Conservation (phyloP, 2,113 vertebrate genomes). For the Tachycineta bicolor region DNA sequence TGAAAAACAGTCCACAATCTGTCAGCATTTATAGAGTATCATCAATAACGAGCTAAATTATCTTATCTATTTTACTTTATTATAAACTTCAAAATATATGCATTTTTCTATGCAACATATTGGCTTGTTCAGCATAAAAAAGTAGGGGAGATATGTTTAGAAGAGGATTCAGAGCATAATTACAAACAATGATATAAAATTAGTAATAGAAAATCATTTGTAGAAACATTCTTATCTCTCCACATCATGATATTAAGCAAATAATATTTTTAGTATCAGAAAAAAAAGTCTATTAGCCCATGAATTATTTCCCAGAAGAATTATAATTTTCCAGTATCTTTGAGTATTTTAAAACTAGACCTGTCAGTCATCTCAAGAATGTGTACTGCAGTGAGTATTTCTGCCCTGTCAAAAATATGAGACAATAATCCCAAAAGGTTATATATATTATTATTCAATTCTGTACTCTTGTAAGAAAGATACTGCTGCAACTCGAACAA, state of each 20-base stretch:
- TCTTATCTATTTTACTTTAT: not conserved
- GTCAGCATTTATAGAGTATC: not conserved
- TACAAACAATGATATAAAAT: not conserved
- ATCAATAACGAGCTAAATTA: not conserved
- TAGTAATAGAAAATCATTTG: not conserved
- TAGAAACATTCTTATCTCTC: not conserved
- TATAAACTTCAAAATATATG: not conserved
- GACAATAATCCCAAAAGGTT: constrained; percentile 32
- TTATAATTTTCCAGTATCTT: not conserved
- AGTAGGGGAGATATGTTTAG: not conserved
- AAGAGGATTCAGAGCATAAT: not conserved
- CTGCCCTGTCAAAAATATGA: constrained; percentile 36
- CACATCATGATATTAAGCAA: not conserved
- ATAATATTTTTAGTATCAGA: not conserved
- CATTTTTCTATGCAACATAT: not conserved
- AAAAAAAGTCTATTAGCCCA: not conserved
- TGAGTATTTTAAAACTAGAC: constrained; percentile 6
- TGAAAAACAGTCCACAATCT: not conserved
- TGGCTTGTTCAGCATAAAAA: not conserved
- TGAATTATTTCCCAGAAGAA: not conserved
- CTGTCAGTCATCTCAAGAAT: constrained; percentile 13
- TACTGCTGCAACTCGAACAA: not conserved
- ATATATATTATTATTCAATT: constrained; percentile 13
- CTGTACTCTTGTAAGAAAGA: not conserved
- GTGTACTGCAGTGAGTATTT: not conserved